Conservation (phyloP, 1,140 invertebrate species). For the Nasonia giraulti region DNA sequence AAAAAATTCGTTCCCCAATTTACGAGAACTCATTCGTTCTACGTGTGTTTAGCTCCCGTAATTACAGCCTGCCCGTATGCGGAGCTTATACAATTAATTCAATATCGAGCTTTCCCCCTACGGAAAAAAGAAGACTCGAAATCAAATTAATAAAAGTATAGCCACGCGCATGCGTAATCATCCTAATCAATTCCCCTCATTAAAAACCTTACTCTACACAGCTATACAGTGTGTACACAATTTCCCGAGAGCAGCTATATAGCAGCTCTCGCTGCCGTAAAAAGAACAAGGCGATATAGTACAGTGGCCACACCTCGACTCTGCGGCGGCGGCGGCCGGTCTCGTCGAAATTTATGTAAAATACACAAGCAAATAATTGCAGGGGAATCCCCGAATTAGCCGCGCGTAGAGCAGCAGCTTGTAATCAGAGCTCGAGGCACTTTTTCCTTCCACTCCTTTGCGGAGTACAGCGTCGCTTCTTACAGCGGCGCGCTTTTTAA, state of each 20-base stretch:
- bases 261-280: neutral
- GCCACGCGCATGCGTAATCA: neutral
- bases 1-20: too few relatives aligned
- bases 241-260: neutral
- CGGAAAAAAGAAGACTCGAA: neutral
- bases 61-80: too few relatives aligned
- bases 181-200: constrained; percentile 24
- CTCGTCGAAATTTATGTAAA: constrained; percentile 26
- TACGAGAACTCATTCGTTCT: too few relatives aligned
- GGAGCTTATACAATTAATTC: neutral
- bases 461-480: constrained; percentile 42
- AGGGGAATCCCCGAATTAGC: constrained; percentile 22
- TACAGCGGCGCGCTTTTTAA: constrained; percentile 63
- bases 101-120: neutral
- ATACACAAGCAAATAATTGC: constrained; percentile 31
- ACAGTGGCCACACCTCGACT: neutral
- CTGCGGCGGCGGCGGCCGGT: too few relatives aligned
- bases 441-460: constrained; percentile 34
- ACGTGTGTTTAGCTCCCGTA: too few relatives aligned
- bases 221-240: neutral
- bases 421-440: constrained; percentile 53
- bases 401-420: constrained; percentile 1
- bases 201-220: neutral
- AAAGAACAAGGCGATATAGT: too few relatives aligned
- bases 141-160: neutral